phyloP scores from a whole-genome alignment of 2,888 invertebrate species.

The Smittia aterrima region DNA sequence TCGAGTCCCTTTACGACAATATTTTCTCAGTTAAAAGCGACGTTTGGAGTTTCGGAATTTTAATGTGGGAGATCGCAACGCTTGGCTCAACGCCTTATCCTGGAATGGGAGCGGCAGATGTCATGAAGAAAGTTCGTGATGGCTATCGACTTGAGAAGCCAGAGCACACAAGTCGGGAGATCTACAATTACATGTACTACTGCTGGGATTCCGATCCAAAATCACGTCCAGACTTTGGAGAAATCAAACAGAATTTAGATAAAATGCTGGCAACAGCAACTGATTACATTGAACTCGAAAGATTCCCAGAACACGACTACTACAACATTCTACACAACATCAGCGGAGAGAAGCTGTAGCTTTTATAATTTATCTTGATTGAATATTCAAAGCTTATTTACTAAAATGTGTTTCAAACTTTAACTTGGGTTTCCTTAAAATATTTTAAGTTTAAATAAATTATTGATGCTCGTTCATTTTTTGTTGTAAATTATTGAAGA shows the following conservation, averaged over 20 bases:
- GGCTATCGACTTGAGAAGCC: conserved; percentile 90
- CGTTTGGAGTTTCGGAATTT: conserved; percentile 93
- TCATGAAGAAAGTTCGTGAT: conserved; percentile 83
- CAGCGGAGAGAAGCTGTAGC: conserved; percentile 75
- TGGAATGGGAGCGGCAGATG: conserved; percentile 85
- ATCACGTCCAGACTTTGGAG: conserved; percentile 80
- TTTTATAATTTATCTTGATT: background rate
- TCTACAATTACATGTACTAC: conserved; percentile 93
- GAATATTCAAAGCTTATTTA: background rate
- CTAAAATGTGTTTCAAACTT: background rate
- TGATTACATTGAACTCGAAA: conserved; percentile 88
- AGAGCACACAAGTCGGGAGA: conserved; percentile 86
- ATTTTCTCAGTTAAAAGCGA: conserved; percentile 92
- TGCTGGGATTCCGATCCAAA: conserved; percentile 88
- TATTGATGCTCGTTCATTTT: background rate
- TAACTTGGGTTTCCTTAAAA: background rate
- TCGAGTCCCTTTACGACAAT: conserved; percentile 91
- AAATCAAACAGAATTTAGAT: conserved; percentile 77
- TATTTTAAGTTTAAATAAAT: background rate
- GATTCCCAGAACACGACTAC: conserved; percentile 91
- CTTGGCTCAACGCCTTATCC: conserved; percentile 94
- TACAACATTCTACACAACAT: conserved; percentile 76
- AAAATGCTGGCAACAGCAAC: conserved; percentile 83
- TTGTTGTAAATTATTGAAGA: background rate
- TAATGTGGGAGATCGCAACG: conserved; percentile 95